Conservation (phyloP, 2,888 invertebrate species). For the Campoletis raptor region DNA sequence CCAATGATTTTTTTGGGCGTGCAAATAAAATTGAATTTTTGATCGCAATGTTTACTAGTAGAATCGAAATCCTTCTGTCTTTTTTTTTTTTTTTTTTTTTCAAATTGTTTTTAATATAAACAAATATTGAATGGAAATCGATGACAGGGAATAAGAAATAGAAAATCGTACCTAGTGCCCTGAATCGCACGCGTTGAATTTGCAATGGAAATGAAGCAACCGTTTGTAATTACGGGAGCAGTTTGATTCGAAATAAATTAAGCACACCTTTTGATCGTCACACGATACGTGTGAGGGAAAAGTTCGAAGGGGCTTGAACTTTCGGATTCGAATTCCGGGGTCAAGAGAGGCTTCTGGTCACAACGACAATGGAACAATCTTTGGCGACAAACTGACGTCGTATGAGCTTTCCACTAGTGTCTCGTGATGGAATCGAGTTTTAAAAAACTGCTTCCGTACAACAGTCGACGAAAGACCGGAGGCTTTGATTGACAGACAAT, state of each 20-base stretch:
- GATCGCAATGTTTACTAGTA: background rate
- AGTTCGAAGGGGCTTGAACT: slow-evolving; percentile 33
- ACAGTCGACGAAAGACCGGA: background rate
- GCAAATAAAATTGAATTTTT: background rate
- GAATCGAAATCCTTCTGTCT: background rate
- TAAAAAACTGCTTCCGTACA: background rate
- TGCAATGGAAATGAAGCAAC: slow-evolving; percentile 37
- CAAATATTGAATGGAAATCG: background rate
- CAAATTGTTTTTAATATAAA: background rate
- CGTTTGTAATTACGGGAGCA: slow-evolving; percentile 21
- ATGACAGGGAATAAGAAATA: background rate
- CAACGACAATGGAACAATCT: slow-evolving; percentile 47
- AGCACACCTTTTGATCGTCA: slow-evolving; percentile 40
- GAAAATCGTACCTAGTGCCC: background rate
- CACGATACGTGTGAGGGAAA: slow-evolving; percentile 15
- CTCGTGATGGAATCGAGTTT: background rate
- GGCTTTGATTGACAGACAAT: background rate
- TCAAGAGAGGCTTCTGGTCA: slow-evolving; percentile 50
- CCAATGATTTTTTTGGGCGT: background rate
- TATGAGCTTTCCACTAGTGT: slow-evolving; percentile 22
- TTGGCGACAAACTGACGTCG: slow-evolving; percentile 23
- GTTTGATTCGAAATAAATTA: slow-evolving; percentile 52
- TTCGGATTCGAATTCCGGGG: slow-evolving; percentile 61
- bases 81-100: background rate
- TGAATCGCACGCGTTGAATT: slow-evolving; percentile 6